phyloP scores from a whole-genome alignment of 92 coral and sea anemone genomes.

The Paramuricea clavata region DNA sequence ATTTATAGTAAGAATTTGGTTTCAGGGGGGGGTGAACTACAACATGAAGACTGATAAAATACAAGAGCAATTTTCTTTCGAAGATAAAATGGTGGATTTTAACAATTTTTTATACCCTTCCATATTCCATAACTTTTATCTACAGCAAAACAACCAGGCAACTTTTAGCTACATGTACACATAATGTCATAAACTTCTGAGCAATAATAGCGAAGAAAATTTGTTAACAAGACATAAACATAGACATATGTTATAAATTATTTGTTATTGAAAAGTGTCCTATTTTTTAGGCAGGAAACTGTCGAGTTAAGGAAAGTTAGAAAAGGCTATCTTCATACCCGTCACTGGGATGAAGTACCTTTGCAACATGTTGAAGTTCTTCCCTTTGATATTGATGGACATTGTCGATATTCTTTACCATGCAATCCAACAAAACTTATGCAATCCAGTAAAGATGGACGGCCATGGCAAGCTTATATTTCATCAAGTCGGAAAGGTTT shows the following conservation, averaged over 20 bases:
- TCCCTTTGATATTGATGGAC: constrained; percentile 72
- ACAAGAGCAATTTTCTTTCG: too few relatives aligned
- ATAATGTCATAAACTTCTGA: neutral
- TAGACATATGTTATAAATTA: too few relatives aligned
- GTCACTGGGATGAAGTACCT: constrained; percentile 50
- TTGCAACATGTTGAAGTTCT: constrained; percentile 53
- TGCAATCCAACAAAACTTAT: constrained; percentile 67
- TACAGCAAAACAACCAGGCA: too few relatives aligned
- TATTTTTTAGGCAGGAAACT: neutral
- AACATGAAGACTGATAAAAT: too few relatives aligned
- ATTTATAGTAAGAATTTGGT: too few relatives aligned
- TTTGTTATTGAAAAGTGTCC: too few relatives aligned
- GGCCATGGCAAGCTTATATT: constrained; percentile 74
- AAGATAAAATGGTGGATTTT: too few relatives aligned
- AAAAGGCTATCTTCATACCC: neutral
- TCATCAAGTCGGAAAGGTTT: constrained; percentile 73
- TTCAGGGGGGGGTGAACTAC: too few relatives aligned
- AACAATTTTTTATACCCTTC: too few relatives aligned
- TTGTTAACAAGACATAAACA: too few relatives aligned
- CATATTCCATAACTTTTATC: neutral
- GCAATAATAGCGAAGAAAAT: too few relatives aligned
- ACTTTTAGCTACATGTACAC: too few relatives aligned
- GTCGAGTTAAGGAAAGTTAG: neutral
- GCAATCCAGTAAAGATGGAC: constrained; percentile 68
- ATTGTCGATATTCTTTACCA: constrained; percentile 50